phyloP scores from a whole-genome alignment of 2,113 vertebrate genomes.

The Furnarius figulus region DNA sequence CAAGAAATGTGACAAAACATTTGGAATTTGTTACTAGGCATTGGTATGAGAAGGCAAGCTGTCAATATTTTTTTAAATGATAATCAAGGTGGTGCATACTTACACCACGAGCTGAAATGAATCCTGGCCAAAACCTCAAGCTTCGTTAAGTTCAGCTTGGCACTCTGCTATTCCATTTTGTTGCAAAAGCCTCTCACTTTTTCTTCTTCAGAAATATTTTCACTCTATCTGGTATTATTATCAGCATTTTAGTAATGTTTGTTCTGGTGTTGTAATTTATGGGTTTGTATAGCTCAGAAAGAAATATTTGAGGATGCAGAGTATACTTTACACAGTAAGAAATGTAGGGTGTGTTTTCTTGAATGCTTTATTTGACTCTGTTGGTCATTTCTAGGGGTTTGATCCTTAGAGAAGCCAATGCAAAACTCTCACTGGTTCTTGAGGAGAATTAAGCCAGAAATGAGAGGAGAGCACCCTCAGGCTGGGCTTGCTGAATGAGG shows the following conservation, averaged over 20 bases:
- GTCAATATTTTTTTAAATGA: conserved; percentile 82
- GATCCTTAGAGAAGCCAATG: background rate
- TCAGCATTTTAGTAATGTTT: background rate
- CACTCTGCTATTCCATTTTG: background rate
- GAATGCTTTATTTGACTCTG: background rate
- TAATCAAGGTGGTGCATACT: conserved; percentile 73
- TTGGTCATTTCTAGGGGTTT: background rate
- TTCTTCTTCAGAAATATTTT: background rate
- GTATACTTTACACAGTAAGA: background rate
- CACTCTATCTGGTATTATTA: background rate
- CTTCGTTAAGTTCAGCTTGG: conserved; percentile 38
- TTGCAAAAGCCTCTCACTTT: background rate
- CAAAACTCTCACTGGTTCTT: background rate
- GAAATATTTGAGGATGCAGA: rapidly evolving
- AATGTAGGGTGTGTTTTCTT: background rate
- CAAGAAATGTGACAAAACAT: conserved; percentile 88
- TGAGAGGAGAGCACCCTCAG: background rate
- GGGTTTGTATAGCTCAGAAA: background rate
- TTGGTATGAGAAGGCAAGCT: conserved; percentile 83
- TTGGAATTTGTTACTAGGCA: conserved; percentile 84
- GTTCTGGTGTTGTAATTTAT: background rate
- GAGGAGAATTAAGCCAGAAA: background rate
- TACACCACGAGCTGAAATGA: conserved; percentile 47
- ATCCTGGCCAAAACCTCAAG: conserved; percentile 48
- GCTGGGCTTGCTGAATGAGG: background rate